A percentile compares a stretch with the other conserved stretches of the same genome.
These are phyloP conservation scores for Condylura cristata DNA, from an alignment of 2,113 vertebrate genomes.

Conservation along the genomic window DNA sequence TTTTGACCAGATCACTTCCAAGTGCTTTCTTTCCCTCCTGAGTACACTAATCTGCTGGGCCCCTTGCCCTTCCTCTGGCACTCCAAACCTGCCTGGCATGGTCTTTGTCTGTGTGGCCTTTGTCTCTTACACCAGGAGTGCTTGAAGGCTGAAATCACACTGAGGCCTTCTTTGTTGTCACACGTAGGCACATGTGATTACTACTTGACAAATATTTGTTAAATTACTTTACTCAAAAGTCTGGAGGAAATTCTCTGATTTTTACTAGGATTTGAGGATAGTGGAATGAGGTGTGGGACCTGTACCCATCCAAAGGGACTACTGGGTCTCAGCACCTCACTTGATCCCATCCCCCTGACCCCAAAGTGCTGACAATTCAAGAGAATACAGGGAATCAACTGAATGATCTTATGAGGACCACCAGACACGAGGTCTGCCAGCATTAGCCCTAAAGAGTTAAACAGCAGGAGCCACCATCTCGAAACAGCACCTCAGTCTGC, in stretches of 20 bases:
- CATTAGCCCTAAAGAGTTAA: neutral
- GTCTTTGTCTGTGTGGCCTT: neutral
- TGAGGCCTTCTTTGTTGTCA: neutral
- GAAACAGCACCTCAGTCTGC: neutral
- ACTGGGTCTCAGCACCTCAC: neutral
- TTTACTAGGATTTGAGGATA: neutral
- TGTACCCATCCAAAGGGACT: neutral
- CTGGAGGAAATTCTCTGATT: neutral
- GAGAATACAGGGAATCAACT: neutral
- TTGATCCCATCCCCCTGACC: neutral
- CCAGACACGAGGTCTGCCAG: neutral
- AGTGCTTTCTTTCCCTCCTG: neutral
- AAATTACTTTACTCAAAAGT: slow-evolving; percentile 38
- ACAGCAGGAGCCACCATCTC: neutral
- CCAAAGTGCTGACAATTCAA: slow-evolving; percentile 1
- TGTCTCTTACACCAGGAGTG: neutral
- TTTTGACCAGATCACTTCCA: neutral
- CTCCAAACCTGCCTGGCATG: neutral
- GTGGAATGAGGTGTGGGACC: neutral
- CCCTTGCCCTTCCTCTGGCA: neutral
- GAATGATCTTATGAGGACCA: neutral
- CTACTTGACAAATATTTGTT: neutral
- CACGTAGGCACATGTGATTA: neutral
- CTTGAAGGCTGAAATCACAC: neutral
- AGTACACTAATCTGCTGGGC: neutral